Evolutionary conservation across 1,140 invertebrate species (phyloP), one percentile per base, ranked within the genome.

Genomic region (Colletes latitarsis): DNA sequence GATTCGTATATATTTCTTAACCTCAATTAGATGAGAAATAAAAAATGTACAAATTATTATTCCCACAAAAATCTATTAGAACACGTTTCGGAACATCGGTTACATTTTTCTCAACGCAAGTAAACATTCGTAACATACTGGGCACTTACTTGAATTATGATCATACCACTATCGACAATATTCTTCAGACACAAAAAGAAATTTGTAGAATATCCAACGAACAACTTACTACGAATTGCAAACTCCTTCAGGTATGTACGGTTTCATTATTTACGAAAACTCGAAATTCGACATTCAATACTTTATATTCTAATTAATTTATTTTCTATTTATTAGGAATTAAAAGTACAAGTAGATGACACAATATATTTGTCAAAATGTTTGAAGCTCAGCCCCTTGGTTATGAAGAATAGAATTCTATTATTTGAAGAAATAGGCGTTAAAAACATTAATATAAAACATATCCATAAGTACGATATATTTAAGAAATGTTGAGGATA

Each of bases 381-480:
- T 15, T 43, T 89, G 0, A 55, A 0, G 4, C 17, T 77, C 0
- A 0, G 14, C 0, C 9, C 81, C 21, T 0, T 19, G 6, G 0
- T 70, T 9, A 5, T 90, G 5, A 81, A 67, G 12, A 73, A 89
- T 19, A 86, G 77, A 76, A 88, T 88, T 46, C 70, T 75, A 72
- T 39, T 89, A 39, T 57, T 90, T 9, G 75, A 88, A 52, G 89
- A 90, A 64, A 19, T 90, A 3, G 89, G 89, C 6, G 46, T 88
- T 1, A 39, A 76, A 21, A 67, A 64, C 39, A 1, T 88, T 21
- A 1, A 63, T 49, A 6, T 78, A n/a, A 0, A 17, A 12, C 9
- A 82, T 4, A 58, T 88, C 60, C 2, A 0, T 9, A 60, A 60
- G 87, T 88, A 83, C 9, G 62, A 73, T 12, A 60, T 3, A 3